Base-by-base conservation (phyloP, 2,797 vertebrate species). In the Odontamblyopus lacepedii region DNA sequence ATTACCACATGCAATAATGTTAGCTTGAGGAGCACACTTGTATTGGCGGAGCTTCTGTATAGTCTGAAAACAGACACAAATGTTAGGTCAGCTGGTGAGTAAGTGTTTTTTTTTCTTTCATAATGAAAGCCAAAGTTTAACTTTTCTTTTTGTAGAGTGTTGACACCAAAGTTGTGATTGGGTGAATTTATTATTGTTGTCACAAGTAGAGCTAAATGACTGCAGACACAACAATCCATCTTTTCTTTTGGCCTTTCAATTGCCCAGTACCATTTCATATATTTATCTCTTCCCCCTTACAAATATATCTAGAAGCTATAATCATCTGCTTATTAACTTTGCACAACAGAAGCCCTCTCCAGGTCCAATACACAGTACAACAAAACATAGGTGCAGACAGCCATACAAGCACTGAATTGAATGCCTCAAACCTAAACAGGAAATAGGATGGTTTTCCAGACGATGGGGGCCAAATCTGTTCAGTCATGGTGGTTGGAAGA, bases 401-500 rank as follows among this genome's bases (percentile, higher is more conserved):
- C 79, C 87, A 88, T 81, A 78, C 75, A 68, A 15, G 79, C 86
- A 89, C 81, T 74, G 86, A 92, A 90, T 92, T 90, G 90, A 93
- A 92, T 71, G 78, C 88, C 85, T 84, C 79, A 83, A 93, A 92
- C 91, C 91, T 93, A 90, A 92, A 87, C 63, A 85, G 89, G 91
- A 94, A 93, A 93, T 48, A 89, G 87, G 80, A 92, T 85, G 92
- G 90, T 93, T 92, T 92, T 90, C 80, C 86, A 84, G 87, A 23
- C n/a, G 81, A 91, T 80, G 44, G 13, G 44, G 44, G 78, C 74
- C 83, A 93, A 94, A 93, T 94, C 91, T 92, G 88, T 90, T 94
- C 91, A 92, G 93, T 94, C 93, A 94, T 82, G 92, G 92, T 88
- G 92, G 92, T 92, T 93, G 92, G 87, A 91, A 83, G 77, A 84